A percentile compares a stretch with the other conserved stretches of the same genome.
Evolutionary conservation across 2,888 invertebrate species (phyloP).

Genomic region (Aporophyla lueneburgensis): DNA sequence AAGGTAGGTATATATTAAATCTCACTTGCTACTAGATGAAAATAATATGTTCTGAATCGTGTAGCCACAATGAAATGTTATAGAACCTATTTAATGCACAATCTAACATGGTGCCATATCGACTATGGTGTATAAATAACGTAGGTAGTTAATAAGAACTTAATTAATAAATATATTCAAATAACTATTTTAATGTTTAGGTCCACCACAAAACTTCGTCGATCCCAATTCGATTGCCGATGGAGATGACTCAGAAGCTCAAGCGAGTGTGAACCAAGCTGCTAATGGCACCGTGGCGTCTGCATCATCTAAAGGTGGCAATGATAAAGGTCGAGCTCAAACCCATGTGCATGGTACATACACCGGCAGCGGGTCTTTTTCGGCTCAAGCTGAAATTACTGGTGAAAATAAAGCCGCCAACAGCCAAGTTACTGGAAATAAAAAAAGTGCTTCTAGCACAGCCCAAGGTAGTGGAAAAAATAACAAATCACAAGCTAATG

Average conservation of each 20-base stretch:
- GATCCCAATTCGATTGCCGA: slow-evolving; percentile 86
- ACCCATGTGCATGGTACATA: slow-evolving; percentile 96
- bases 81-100: neutral
- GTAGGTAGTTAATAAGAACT: neutral
- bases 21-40: neutral
- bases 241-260: slow-evolving; percentile 94
- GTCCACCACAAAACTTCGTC: slow-evolving; percentile 82
- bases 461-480: slow-evolving; percentile 94
- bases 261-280: slow-evolving; percentile 91
- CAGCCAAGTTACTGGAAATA: slow-evolving; percentile 93
- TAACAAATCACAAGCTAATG: slow-evolving; percentile 95
- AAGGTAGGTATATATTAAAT: neutral
- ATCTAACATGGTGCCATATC: neutral
- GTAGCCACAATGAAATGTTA: neutral
- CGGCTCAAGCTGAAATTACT: slow-evolving; percentile 95
- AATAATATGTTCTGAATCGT: neutral
- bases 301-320: slow-evolving; percentile 94
- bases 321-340: slow-evolving; percentile 94
- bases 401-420: slow-evolving; percentile 94
- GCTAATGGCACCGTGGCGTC: slow-evolving; percentile 93
- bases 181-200: slow-evolving; percentile 71
- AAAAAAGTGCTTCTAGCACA: slow-evolving; percentile 94
- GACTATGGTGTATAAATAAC: neutral
- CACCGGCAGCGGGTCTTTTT: slow-evolving; percentile 94
- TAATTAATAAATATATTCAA: neutral